phyloP scores from a whole-genome alignment of 2,113 vertebrate species.

The Passer montanus region DNA sequence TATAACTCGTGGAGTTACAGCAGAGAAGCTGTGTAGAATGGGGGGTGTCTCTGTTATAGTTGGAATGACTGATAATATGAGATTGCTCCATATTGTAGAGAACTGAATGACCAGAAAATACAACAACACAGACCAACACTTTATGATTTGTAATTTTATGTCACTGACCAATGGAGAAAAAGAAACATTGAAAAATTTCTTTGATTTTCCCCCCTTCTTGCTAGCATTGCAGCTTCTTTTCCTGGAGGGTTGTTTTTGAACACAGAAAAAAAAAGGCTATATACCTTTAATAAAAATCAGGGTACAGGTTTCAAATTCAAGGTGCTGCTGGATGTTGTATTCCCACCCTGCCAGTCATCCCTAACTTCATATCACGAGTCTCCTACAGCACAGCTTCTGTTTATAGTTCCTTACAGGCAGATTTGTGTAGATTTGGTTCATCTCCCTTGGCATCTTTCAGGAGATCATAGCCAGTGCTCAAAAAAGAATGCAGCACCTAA shows the following conservation, averaged over 20 bases:
- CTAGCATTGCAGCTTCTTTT: not conserved
- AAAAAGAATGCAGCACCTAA: not conserved
- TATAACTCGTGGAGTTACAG: not conserved
- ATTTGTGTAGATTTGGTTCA: not conserved
- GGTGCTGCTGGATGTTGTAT: not conserved
- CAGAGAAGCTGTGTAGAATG: not conserved
- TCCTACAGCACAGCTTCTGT: not conserved
- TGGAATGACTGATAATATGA: not conserved
- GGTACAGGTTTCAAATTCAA: not conserved
- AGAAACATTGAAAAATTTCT: not conserved
- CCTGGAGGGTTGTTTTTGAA: not conserved
- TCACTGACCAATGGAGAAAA: not conserved
- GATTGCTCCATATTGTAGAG: not conserved
- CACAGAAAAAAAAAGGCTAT: not conserved
- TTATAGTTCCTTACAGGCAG: not conserved
- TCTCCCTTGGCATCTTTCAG: not conserved
- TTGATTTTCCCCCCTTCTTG: not conserved
- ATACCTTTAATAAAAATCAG: not conserved
- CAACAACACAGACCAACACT: not conserved
- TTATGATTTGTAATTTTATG: not conserved
- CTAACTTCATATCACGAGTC: not conserved
- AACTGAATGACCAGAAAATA: not conserved
- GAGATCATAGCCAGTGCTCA: not conserved
- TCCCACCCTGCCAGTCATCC: not conserved
- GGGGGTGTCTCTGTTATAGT: not conserved